A percentile compares a stretch with the other conserved stretches of the same genome.
Conservation (phyloP, 1,140 invertebrate species). For the Trichonephila clavipes region DNA sequence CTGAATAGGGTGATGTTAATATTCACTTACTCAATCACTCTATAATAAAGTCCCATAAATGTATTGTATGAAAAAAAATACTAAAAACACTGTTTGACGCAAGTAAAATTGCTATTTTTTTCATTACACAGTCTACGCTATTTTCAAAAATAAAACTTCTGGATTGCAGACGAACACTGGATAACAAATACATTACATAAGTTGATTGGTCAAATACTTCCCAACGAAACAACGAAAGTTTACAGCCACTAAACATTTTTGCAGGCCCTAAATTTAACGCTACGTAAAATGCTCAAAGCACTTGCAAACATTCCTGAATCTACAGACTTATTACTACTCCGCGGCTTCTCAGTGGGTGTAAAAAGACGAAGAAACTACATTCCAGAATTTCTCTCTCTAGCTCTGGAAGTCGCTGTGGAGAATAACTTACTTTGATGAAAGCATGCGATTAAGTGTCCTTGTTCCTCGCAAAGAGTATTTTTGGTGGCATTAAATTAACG, state of each 20-base stretch:
- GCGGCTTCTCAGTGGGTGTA: neutral
- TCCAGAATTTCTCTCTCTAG: neutral
- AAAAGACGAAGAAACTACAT: neutral
- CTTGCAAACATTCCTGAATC: neutral
- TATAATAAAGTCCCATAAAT: no score
- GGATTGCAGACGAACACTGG: no score
- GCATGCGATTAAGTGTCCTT: neutral
- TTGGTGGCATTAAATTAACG: neutral
- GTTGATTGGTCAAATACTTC: constrained; percentile 12
- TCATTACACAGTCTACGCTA: no score
- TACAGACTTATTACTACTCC: neutral
- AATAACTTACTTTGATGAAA: neutral
- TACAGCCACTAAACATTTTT: neutral
- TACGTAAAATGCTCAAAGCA: constrained; percentile 13
- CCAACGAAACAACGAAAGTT: neutral
- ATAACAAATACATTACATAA: no score
- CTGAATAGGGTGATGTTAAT: no score
- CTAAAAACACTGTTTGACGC: no score
- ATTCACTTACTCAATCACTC: no score
- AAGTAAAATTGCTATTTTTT: no score
- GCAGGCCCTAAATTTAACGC: neutral
- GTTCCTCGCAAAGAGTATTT: neutral
- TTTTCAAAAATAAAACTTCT: no score
- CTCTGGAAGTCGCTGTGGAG: neutral
- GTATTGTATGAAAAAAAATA: no score